Base-by-base conservation (phyloP, 2,797 vertebrate genomes). In the Smutsia gigantea region DNA sequence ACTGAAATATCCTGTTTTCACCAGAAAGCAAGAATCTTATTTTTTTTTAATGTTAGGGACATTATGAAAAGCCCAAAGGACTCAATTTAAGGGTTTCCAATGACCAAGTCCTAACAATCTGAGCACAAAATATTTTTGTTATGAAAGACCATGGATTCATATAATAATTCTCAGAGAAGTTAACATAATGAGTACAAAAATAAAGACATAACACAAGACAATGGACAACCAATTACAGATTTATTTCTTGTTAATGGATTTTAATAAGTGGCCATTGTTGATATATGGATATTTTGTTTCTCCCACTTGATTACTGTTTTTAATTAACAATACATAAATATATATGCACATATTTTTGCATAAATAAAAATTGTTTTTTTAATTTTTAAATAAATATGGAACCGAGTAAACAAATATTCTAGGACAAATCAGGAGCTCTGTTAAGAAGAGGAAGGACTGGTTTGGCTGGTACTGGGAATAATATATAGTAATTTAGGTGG, bases 131-230 rank as follows among this genome's bases (percentile, higher is more conserved):
- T 95, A 69, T 15, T 89, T 19, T 72, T 93, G 78, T 93, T 79
- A 55, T 63, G 12, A 78, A 90, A 74, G 72, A 37, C 13, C 46
- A 71, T 21, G 7, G 29, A 77, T 49, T 97, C 75, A 93, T 93
- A 94, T 93, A 94, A 81, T 90, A 92, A 92, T 87, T 82, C 21
- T 51, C 42, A 25, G n/a, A 71, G 74, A 95, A 82, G 27, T 82
- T 63, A 95, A 57, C 27, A 64, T n/a, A 87, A 51, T 92, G 29
- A 92, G 19, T 64, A 84, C 12, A 81, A 89, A 96, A 89, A 89
- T 55, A 68, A 23, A 7, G 5, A 23, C 84, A 34, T 79, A 63
- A 82, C 63, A 29, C 21, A 68, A 68, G 92, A 68, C 93, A 90
- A 53, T 90, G 29, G 25, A n/a, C 63, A 92, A 74, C 27, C 14